Conservation (phyloP, 2,797 vertebrate species). For the Brachyrhaphis roseni region DNA sequence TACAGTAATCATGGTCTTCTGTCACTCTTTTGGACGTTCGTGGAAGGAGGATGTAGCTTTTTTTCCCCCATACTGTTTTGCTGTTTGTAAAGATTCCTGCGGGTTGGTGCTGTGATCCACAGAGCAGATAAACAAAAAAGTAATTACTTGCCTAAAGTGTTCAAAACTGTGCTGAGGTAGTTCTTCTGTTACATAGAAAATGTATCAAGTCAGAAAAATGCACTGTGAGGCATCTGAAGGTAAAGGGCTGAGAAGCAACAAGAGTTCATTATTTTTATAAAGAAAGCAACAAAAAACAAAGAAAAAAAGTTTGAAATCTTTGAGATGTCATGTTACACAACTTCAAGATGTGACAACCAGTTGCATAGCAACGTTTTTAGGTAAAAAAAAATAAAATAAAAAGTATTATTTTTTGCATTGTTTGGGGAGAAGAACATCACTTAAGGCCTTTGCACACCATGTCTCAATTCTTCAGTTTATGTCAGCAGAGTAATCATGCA, state of each 20-base stretch:
- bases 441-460: not conserved
- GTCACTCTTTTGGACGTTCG: slow-evolving; percentile 33
- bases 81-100: slow-evolving; percentile 31
- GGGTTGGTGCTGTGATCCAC: slow-evolving; percentile 26
- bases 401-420: not conserved
- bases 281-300: not conserved
- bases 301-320: not conserved
- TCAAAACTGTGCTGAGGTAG: slow-evolving; percentile 9
- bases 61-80: slow-evolving; percentile 3
- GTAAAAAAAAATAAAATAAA: not conserved
- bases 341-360: not conserved
- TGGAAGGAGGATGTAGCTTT: slow-evolving; percentile 36
- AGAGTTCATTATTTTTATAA: slow-evolving; percentile 9
- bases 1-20: slow-evolving; percentile 35
- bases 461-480: not conserved
- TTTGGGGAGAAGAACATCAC: not conserved
- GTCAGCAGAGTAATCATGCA: not conserved
- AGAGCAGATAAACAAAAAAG: slow-evolving; percentile 7
- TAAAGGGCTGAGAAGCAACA: not conserved
- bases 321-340: not conserved
- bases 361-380: not conserved
- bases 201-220: not conserved
- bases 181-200: slow-evolving; percentile 4
- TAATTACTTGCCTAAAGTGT: slow-evolving; percentile 15
- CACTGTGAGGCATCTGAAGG: not conserved